Evolutionary conservation across 2,797 vertebrate species (phyloP).

Genomic region (Taenioides sp.): DNA sequence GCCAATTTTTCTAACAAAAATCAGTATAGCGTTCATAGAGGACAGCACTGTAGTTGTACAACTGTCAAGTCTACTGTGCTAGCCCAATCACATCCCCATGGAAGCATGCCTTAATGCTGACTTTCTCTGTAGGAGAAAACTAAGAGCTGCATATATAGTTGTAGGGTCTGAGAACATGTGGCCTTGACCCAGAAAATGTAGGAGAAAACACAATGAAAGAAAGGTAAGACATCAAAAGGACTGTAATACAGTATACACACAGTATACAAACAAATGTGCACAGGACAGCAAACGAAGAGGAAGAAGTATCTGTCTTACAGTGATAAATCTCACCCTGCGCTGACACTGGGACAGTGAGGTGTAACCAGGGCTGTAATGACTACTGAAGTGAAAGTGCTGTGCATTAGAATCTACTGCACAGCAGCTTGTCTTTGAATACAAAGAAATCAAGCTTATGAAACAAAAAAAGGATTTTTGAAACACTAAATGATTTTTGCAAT

Average conservation of each 20-base stretch:
- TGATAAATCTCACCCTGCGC: constrained; percentile 3
- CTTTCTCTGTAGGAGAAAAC: background rate
- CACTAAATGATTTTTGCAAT: background rate
- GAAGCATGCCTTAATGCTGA: constrained; percentile 12
- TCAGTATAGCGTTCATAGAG: background rate
- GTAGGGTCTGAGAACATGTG: constrained; percentile 52
- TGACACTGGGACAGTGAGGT: background rate
- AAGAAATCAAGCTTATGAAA: constrained; percentile 1
- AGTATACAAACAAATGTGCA: constrained; percentile 40
- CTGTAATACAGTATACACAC: constrained; percentile 29
- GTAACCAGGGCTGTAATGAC: background rate
- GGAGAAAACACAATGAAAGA: constrained; percentile 39
- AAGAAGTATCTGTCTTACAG: constrained; percentile 12
- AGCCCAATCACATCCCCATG: background rate
- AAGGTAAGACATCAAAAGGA: constrained; percentile 44
- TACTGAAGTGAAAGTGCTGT: no score
- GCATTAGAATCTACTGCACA: background rate
- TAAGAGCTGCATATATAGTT: constrained; percentile 18
- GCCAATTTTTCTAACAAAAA: background rate
- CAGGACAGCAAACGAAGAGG: constrained; percentile 29
- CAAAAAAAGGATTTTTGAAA: background rate
- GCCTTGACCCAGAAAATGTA: constrained; percentile 49
- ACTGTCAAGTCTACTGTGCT: background rate
- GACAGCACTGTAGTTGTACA: background rate
- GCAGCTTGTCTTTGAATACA: background rate